Base-by-base conservation (phyloP, 2,113 vertebrate species). In the Ia io region DNA sequence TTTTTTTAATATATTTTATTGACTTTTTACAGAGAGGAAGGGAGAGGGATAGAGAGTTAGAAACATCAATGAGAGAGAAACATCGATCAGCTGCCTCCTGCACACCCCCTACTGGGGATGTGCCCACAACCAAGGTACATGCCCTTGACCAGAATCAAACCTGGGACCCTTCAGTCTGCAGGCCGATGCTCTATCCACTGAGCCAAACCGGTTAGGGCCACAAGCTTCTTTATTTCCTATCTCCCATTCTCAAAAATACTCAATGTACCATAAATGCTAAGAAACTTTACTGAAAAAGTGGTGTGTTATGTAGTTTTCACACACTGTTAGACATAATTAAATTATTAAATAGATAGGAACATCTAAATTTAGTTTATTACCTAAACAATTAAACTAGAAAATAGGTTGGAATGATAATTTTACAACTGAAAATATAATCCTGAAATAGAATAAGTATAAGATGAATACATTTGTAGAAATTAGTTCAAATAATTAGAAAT, bases 371-470 rank as follows among this genome's bases (percentile, higher is more conserved):
- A 80, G 20, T 11, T 80, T 70, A 92, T 53, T 44, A 79, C 2
- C 73, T 90, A 77, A 82, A 67, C 28, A 73, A 32, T 32, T 61
- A 1, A 94, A 94, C n/a, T 77, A 94, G 37, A 90, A 96, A 76
- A 76, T 59, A 78, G 4, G 2, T 56, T 90, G 30, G 42, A 94
- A 80, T 91, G 59, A 69, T 44, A 83, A 89, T 69, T 70, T 59
- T 61, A 56, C 6, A 71, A 32, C 47, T 84, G 28, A 83, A 25
- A 59, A 40, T 89, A n/a, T 73, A 89, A 71, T 53, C 11, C 5
- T 95, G 30, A 71, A 37, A 49, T 71, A 91, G 10, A 94, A 51
- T 56, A 91, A 88, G 9, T 61, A 32, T 40, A 65, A 93, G 86
- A 42, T 73, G 2, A 73, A 1, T 88, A 73, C n/a, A 67, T 35